Base-by-base conservation (phyloP, 2,888 invertebrate genomes). In the Allacma fusca region DNA sequence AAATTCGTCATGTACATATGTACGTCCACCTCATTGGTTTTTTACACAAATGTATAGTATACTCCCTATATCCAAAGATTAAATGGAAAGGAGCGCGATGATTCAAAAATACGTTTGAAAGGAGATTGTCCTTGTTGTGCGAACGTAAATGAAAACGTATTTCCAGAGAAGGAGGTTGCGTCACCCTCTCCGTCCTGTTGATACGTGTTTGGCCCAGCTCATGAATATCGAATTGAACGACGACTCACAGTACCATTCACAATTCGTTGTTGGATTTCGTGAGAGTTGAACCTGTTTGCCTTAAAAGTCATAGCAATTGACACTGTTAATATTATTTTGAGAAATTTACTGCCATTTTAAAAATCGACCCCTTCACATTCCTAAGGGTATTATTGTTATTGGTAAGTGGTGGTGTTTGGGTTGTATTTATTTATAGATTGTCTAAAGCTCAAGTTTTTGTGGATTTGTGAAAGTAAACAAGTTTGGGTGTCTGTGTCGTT, bases 91-190 rank as follows among this genome's bases (percentile, higher is more conserved):
- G 28, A 65, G 65, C 65, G 65, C 28, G 19, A 28, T 26, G 28
- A n/a, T 65, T 65, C 28, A 65, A 65, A 65, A 19, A 26, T 28
- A 65, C 65, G 65, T 65, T 65, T 65, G 50, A 5, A 50, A 50
- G 50, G 16, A 13, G 40, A 19, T n/a, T n/a, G 50, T n/a, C 50
- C 50, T 50, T 50, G 50, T 50, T 19, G 2, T 50, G 4, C 19
- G 50, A 1, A 50, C 50, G 16, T 50, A n/a, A 1, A n/a, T n/a
- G n/a, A 50, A 50, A 50, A 50, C 50, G 50, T 50, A 50, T 34
- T 50, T 50, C 50, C n/a, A 9, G 50, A n/a, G 50, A 50, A 50
- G 19, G 50, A 5, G 34, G 9, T 50, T 50, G 50, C 50, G 50
- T 50, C 50, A 50, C n/a, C 50, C 50, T 16, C 50, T 2, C 50